Conservation (phyloP, 2,113 vertebrate genomes). For the Protomyctophum bolini region DNA sequence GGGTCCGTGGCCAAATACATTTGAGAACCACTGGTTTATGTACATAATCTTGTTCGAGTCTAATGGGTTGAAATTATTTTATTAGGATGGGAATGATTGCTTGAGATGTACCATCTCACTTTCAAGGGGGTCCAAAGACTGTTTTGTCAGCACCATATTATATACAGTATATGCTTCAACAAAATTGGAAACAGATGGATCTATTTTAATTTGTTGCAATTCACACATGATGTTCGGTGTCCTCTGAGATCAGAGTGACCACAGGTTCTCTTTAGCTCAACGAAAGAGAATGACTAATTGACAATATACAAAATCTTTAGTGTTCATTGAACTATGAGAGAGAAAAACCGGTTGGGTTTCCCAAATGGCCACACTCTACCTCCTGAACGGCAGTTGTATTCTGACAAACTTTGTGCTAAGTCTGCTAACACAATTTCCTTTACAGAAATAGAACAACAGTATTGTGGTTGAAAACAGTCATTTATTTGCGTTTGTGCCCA, state of each 20-base stretch:
- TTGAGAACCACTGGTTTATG: too few relatives aligned
- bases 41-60: neutral
- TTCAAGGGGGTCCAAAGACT: neutral
- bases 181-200: constrained; percentile 25
- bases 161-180: constrained; percentile 24
- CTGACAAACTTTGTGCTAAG: constrained; percentile 5
- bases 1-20: too few relatives aligned
- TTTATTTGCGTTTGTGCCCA: constrained; percentile 38
- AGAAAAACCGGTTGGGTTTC: too few relatives aligned
- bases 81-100: too few relatives aligned
- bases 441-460: neutral
- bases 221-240: constrained; percentile 9
- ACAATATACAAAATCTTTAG: neutral
- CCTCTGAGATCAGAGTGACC: constrained; percentile 20
- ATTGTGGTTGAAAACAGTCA: constrained; percentile 14
- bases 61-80: too few relatives aligned
- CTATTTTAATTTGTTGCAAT: constrained; percentile 40
- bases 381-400: neutral
- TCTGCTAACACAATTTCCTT: neutral
- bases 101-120: too few relatives aligned
- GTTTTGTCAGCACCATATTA: constrained; percentile 10
- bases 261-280: constrained; percentile 5
- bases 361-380: too few relatives aligned
- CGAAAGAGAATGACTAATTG: constrained; percentile 4
- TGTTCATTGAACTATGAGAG: too few relatives aligned